Base-by-base conservation (phyloP, 2,797 vertebrate genomes). In the Morus bassanus region DNA sequence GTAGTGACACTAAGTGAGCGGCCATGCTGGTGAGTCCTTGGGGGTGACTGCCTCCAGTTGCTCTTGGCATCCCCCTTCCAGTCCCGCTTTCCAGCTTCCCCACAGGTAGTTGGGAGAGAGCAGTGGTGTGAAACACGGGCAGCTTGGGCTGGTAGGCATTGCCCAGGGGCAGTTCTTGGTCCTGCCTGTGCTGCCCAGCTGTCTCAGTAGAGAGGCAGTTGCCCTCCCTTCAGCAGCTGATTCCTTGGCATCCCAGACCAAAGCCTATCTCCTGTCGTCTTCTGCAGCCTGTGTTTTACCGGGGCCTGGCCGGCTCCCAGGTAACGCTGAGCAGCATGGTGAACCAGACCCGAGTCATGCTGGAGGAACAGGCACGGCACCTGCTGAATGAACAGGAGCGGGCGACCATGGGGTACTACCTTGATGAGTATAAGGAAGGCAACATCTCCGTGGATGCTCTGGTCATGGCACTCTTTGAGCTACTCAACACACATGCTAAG, bases 401-500 rank as follows among this genome's bases (percentile, higher is more conserved):
- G 0, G 98, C 99, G 73, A 99, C 99, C 93, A 99, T 99, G 99
- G 98, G 96, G 78, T 99, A 99, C 98, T 99, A 99, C 95, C 98
- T 99, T 94, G 99, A 99, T 25, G 99, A 99, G 98, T 99, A 99
- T 95, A 98, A 98, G 74, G 98, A 99, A 6, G 98, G 98, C 23
- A 98, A 99, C 96, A 95, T 99, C 83, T 98, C 98, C 0, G 98
- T 99, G 67, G 99, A 99, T 81, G 98, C 99, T 85, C 98, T 99
- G 4, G 98, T 99, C 96, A 99, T 99, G 98, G 99, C 99, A 0
- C 98, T 99, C 91, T 99, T 99, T 0, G 99, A 99, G 97, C 98
- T 99, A 53, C 98, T 99, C 96, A 99, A 99, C 98, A 99, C 99
- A 0, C 99, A 99, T 0, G 99, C 99, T 72, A 99, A 99, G 99